Conservation (phyloP, 2,113 vertebrate genomes). For the Spilogale gracilis region DNA sequence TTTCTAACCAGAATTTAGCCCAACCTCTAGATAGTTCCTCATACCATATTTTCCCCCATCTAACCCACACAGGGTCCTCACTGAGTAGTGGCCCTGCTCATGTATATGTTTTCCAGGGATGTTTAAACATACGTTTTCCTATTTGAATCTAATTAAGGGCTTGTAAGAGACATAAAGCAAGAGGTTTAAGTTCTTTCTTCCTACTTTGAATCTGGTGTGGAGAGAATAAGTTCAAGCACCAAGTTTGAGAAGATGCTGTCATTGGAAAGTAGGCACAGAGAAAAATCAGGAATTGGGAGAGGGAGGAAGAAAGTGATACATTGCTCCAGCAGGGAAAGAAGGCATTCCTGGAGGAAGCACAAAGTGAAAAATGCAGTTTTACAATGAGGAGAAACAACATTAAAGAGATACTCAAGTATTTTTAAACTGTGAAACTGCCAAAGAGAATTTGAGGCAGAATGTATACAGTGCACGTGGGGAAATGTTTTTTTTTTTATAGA, state of each 20-base stretch:
- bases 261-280: not conserved
- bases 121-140: not conserved
- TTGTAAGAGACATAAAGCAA: not conserved
- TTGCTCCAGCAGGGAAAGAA: not conserved
- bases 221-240: not conserved
- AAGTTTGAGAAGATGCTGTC: not conserved
- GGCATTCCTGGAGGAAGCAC: not conserved
- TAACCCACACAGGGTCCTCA: not conserved
- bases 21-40: not conserved
- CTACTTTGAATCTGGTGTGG: not conserved
- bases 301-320: not conserved
- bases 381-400: conserved; percentile 39
- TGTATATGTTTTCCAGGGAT: not conserved
- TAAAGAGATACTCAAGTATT: conserved; percentile 68
- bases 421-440: conserved; percentile 75
- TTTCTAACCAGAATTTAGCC: not conserved
- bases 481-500: conserved; percentile 60
- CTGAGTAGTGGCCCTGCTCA: not conserved
- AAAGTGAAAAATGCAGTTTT: not conserved
- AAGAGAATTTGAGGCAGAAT: conserved; percentile 71
- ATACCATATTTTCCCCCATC: not conserved
- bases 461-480: conserved; percentile 66
- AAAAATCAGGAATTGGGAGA: not conserved
- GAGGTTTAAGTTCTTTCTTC: not conserved
- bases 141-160: not conserved